Evolutionary conservation across 2,888 invertebrate species (phyloP).

Genomic region (Cheilosia vulpina): DNA sequence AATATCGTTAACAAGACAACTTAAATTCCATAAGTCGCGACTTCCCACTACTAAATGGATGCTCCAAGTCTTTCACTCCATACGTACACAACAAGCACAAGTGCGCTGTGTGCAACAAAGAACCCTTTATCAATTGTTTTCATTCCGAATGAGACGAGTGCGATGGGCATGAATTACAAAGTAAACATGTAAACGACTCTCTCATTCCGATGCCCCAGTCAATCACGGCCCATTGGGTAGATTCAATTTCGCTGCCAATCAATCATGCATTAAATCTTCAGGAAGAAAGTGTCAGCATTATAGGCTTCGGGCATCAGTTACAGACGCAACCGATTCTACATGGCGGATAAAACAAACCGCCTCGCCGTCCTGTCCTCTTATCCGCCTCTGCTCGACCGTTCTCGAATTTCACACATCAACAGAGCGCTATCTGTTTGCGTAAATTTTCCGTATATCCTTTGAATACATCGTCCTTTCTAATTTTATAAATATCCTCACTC

Average conservation of each 20-base stretch:
- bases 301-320: conserved; percentile 69
- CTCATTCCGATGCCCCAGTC: conserved; percentile 35
- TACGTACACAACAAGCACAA: conserved; percentile 50
- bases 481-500: conserved; percentile 47
- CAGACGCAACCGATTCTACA: conserved; percentile 36
- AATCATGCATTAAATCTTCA: conserved; percentile 69
- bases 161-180: conserved; percentile 58
- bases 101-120: conserved; percentile 42
- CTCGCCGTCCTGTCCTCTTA: conserved; percentile 60
- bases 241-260: conserved; percentile 74
- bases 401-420: conserved; percentile 60
- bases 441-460: conserved; percentile 57
- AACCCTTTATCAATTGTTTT: conserved; percentile 49
- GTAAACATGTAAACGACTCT: conserved; percentile 66
- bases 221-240: conserved; percentile 50
- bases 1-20: no score
- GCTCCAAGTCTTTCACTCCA: conserved; percentile 6
- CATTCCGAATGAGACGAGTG: conserved; percentile 3
- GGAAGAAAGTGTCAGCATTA: conserved; percentile 72
- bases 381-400: conserved; percentile 54
- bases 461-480: conserved; percentile 44
- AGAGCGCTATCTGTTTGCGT: conserved; percentile 54
- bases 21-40: no score
- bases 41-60: not conserved
- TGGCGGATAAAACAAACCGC: conserved; percentile 67